Evolutionary conservation across 1,140 invertebrate species (phyloP), one percentile per base, ranked within the genome.

Genomic region (Aphis craccivora): DNA sequence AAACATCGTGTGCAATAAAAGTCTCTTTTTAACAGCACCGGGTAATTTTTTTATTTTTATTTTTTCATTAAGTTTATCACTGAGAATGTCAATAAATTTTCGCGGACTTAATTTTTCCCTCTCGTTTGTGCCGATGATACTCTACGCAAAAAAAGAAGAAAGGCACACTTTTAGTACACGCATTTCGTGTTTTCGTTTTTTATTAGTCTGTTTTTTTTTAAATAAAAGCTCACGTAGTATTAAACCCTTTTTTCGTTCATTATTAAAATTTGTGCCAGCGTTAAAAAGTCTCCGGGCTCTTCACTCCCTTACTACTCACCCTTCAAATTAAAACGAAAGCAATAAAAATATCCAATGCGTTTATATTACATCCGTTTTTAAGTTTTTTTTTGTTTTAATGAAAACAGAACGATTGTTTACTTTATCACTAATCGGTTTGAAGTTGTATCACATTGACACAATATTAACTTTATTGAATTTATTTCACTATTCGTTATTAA

Each of bases 11-110:
- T 53, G 91, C 81, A 93, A 93, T 93, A 93, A 93, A 93, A 93
- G 91, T 93, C 81, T 93, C 81, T 86, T 92, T 92, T 93, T 93
- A 93, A 93, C 48, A 86, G 81, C 81, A 35, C 81, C 8, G 48
- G 45, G 40, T 53, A 37, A 35, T 35, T 76, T 48, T 92, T 91
- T 84, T 81, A 40, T 91, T 25, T 87, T 55, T 7, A 83, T 83
- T 86, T 93, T 93, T 93, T 93, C 91, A 93, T 93, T 93, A 93
- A 93, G 91, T 93, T 93, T 93, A 93, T 93, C 91, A 93, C 91
- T 55, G 67, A 48, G 91, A 86, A 84, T 86, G 91, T 86, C 91
- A 51, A 93, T 93, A 93, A 93, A 93, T 93, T 93, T 67, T 81
- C 51, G 91, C 48, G 51, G 91, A 86, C 91, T 93, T 93, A 93